Evolutionary conservation across 2,888 invertebrate genomes (phyloP).

Genomic region (Amblyjoppa proteus): DNA sequence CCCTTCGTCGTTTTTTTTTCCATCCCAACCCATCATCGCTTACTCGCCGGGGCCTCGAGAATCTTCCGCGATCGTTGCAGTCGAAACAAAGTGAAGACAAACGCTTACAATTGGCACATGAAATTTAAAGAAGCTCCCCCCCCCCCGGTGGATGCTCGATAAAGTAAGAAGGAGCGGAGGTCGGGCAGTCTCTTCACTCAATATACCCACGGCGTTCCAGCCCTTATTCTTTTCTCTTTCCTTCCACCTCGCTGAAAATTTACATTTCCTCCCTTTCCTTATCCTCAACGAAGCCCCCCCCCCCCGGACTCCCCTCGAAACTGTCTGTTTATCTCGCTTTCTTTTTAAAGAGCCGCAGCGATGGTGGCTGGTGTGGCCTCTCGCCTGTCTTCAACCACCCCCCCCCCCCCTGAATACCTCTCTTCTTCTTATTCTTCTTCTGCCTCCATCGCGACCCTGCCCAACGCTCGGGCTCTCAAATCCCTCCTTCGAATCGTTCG

Average conservation of each 20-base stretch:
- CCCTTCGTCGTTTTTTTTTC: not conserved
- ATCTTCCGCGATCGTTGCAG: conserved; percentile 61
- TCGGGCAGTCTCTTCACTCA: conserved; percentile 78
- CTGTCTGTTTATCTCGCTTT: conserved; percentile 85
- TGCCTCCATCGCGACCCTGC: conserved; percentile 45
- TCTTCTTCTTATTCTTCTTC: conserved; percentile 33
- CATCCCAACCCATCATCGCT: conserved; percentile 25
- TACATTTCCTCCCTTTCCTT: conserved; percentile 83
- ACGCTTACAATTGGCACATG: conserved; percentile 84
- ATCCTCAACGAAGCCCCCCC: conserved; percentile 27
- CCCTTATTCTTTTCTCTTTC: conserved; percentile 84
- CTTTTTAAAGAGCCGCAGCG: conserved; percentile 83
- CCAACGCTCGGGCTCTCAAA: conserved; percentile 56
- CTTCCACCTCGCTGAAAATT: conserved; percentile 84
- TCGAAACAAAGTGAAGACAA: conserved; percentile 78
- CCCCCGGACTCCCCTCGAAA: conserved; percentile 73
- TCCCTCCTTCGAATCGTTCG: conserved; percentile 61
- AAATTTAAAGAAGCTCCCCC: conserved; percentile 82
- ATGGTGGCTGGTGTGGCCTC: conserved; percentile 71
- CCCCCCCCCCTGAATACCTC: conserved; percentile 32
- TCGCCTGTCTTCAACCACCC: conserved; percentile 63
- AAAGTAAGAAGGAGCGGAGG: conserved; percentile 44
- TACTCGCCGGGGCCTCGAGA: conserved; percentile 33
- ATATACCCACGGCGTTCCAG: conserved; percentile 81
- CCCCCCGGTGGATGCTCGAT: conserved; percentile 54